Evolutionary conservation across 1,140 invertebrate genomes (phyloP), one percentile per base, ranked within the genome.

Genomic region (Calliphora vicina): DNA sequence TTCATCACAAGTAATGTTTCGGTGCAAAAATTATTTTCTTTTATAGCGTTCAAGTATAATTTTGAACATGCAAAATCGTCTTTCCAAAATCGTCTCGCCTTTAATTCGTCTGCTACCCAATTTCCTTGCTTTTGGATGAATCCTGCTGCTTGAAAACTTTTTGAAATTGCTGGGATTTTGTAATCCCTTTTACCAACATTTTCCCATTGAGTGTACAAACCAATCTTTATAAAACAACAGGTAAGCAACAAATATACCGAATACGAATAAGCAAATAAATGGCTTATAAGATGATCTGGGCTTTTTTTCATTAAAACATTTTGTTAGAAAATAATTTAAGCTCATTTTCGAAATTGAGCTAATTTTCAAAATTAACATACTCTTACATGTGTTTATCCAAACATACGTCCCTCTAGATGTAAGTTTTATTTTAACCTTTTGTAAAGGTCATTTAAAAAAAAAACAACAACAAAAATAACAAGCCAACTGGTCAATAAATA

Each of bases 281-380:
- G 20, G 61, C 61, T 67, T 67, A 23, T 23, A 25, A 67, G 61
- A 67, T 67, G 61, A 67, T 20, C 61, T 67, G 20, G 61, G 61
- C 61, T 23, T 67, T 67, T 67, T 67, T 23, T 12, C 10, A 20
- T 67, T 23, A 10, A 10, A n/a, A 20, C 20, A 67, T 25, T 67
- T 67, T 20, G 9, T 23, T 67, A 20, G 23, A 12, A 25, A 67
- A 23, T 23, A n/a, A 67, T 67, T 67, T 23, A 67, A 67, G 61
- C 61, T 67, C 9, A 67, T 67, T 67, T 67, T 8, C 0, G 20
- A 23, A 67, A 67, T 67, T 67, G 20, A 23, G 61, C 61, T 67
- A 67, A 67, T 67, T 67, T 67, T 67, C 50, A 67, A 67, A 67
- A 67, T 67, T 67, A 23, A 67, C 61, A 67, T 67, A 23, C 61